These are phyloP conservation scores for Xenus cinereus DNA, from an alignment of 2,113 vertebrate genomes.

Conservation along the genomic window DNA sequence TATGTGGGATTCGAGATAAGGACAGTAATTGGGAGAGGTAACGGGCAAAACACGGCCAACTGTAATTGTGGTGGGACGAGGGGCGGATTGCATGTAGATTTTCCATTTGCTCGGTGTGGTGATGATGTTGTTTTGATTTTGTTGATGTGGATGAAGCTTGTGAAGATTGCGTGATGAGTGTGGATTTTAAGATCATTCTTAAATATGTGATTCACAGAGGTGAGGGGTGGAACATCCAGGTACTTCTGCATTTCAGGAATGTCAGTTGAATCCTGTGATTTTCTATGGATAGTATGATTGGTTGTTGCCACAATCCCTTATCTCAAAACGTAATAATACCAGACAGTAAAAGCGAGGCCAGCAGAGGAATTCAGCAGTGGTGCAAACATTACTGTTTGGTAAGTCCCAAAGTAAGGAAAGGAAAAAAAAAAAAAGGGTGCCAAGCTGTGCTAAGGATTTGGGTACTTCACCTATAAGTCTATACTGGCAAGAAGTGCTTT, in stretches of 20 bases:
- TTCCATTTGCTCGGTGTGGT: neutral
- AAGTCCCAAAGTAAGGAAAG: neutral
- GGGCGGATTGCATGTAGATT: neutral
- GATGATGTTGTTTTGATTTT: neutral
- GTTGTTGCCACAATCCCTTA: neutral
- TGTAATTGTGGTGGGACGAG: neutral
- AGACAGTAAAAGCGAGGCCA: neutral
- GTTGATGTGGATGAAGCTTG: neutral
- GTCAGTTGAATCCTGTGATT: neutral
- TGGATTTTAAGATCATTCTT: neutral
- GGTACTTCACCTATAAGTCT: neutral
- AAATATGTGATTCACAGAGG: neutral
- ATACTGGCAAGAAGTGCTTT: neutral
- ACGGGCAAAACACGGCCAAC: neutral
- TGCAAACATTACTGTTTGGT: neutral
- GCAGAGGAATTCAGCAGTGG: neutral
- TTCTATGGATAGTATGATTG: neutral
- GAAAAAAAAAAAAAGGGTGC: neutral
- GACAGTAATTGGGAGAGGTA: neutral
- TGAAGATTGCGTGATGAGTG: neutral
- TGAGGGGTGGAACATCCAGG: neutral
- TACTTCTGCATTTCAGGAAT: neutral
- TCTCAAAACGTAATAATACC: neutral
- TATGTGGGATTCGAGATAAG: neutral
- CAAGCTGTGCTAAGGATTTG: neutral